Evolutionary conservation across 2,888 invertebrate genomes (phyloP), one percentile per base, ranked within the genome.

Genomic region (Alloplasta piceator): DNA sequence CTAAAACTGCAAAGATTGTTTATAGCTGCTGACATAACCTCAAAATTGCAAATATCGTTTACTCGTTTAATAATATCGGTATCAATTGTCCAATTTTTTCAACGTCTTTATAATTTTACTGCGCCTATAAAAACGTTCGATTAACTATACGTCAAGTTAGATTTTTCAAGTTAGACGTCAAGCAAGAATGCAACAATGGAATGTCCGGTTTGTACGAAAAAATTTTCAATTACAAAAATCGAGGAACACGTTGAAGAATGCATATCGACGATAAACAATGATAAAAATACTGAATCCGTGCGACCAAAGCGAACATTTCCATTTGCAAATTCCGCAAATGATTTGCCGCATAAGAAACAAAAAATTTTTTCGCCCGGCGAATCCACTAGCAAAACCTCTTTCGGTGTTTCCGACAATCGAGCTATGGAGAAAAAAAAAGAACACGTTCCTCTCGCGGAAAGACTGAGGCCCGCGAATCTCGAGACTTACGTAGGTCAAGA

Each of bases 401-500:
- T 56, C 4, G 10, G 6, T 14, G 41, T 39, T 36, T 39, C 46
- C 6, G 9, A 52, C 48, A 39, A 14, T 9, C 46, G 41, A n/a
- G 12, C 16, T 26, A 56, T 38, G 26, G 5, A 16, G 0, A 10
- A n/a, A 6, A 77, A 36, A 43, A 86, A 78, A 0, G 78, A 84
- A 71, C 85, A 85, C 77, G 78, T 93, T 70, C 97, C 97, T 6
- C 91, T 97, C 76, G 96, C 97, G 5, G 96, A 96, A 90, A 93
- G 93, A 86, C 94, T 96, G 93, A 94, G 96, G 88, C 97, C 97
- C n/a, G 92, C 92, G 67, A 89, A 87, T 64, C 90, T 97, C 39
- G 92, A 94, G 56, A 94, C 95, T 66, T 95, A 96, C 88, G 93
- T 96, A 63, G 97, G 97, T 0, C 97, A 97, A 89, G 92, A 92